phyloP scores from a whole-genome alignment of 2,797 vertebrate genomes.

The Scolopax rusticola region DNA sequence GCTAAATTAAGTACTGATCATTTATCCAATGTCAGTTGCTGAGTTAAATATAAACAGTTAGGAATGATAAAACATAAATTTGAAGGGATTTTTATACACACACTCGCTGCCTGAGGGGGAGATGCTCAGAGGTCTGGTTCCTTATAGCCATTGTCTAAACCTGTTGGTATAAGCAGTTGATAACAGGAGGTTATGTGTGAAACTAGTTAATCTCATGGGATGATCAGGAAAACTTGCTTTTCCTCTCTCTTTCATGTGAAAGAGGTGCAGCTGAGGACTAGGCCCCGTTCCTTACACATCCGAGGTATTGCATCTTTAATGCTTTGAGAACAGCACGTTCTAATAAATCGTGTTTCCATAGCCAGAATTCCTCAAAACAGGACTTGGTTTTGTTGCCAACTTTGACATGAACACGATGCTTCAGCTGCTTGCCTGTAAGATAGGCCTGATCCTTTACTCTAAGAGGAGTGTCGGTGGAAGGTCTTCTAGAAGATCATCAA shows the following conservation, averaged over 20 bases:
- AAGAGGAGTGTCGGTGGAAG: background rate
- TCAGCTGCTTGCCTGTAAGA: background rate
- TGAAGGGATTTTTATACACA: background rate
- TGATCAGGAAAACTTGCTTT: background rate
- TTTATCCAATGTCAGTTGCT: constrained; percentile 20
- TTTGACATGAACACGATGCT: background rate
- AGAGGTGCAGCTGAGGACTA: background rate
- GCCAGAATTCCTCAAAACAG: background rate
- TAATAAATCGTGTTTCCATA: background rate
- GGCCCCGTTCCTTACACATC: background rate
- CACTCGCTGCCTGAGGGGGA: background rate
- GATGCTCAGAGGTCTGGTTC: background rate
- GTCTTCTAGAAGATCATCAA: background rate
- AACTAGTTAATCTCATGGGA: background rate
- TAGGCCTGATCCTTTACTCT: background rate
- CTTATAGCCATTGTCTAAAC: background rate
- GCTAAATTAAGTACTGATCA: constrained; percentile 48
- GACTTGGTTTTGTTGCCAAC: background rate
- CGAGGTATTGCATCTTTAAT: background rate
- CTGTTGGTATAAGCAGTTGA: background rate
- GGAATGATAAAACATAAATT: constrained; percentile 41
- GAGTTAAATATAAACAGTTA: constrained; percentile 43
- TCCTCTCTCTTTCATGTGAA: background rate
- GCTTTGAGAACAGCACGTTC: background rate
- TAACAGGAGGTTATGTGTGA: background rate